Evolutionary conservation across 1,140 invertebrate species (phyloP).

Genomic region (Drosophila baimaii): DNA sequence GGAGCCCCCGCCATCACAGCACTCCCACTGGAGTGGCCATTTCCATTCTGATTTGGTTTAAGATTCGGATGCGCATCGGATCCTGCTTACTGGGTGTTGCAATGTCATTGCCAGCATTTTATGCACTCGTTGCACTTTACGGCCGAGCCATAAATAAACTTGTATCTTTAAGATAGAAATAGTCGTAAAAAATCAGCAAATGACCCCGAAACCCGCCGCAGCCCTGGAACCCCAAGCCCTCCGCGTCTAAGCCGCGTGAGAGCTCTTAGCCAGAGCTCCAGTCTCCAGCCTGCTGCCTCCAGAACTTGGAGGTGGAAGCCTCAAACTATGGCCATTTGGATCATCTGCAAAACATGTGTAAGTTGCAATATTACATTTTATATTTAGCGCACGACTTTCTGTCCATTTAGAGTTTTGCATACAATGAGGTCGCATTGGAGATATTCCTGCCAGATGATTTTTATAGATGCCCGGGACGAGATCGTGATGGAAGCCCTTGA

Average conservation of each 20-base stretch:
- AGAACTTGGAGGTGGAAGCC: conserved; percentile 10
- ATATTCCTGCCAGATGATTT: conserved; percentile 14
- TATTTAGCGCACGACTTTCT: conserved; percentile 75
- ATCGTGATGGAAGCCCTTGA: conserved; percentile 64
- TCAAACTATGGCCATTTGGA: conserved; percentile 34
- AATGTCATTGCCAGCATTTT: conserved; percentile 79
- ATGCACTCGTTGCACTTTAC: conserved; percentile 76
- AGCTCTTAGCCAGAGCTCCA: conserved; percentile 60
- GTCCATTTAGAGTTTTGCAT: conserved; percentile 57
- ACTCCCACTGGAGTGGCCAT: conserved; percentile 35
- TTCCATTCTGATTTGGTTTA: conserved; percentile 67
- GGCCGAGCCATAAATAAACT: conserved; percentile 76
- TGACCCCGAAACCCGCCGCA: conserved; percentile 55
- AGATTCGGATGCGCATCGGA: conserved; percentile 69
- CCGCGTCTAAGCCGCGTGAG: conserved; percentile 55
- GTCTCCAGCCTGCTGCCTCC: conserved; percentile 2
- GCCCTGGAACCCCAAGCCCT: neutral
- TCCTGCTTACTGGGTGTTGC: conserved; percentile 71
- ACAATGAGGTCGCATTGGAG: conserved; percentile 48
- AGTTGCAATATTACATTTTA: conserved; percentile 78
- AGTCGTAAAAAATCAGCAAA: conserved; percentile 80
- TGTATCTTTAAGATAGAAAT: conserved; percentile 79
- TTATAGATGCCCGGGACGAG: conserved; percentile 14
- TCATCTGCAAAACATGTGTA: conserved; percentile 45
- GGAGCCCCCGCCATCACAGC: conserved; percentile 4